Conservation (phyloP, 2,113 vertebrate genomes). For the Megaleporinus macrocephalus region DNA sequence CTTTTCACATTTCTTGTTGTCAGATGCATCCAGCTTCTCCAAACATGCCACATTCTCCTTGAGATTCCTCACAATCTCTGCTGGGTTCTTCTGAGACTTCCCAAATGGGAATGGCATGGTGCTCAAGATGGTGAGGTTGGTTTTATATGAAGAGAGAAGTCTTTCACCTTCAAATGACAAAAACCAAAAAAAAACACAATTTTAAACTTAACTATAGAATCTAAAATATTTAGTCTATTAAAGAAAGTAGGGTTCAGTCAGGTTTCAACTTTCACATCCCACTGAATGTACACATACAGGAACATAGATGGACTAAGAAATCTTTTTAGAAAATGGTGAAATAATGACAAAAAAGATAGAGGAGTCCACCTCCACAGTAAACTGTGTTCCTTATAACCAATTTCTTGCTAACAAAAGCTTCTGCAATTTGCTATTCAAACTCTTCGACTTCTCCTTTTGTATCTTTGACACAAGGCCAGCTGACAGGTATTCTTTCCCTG, state of each 20-base stretch:
- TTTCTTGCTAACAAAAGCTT: background rate
- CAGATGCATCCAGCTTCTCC: constrained; percentile 78
- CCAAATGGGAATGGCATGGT: constrained; percentile 83
- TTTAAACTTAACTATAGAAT: background rate
- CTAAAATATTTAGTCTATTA: background rate
- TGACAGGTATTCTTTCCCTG: background rate
- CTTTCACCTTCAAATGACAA: constrained; percentile 18
- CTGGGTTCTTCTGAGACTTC: constrained; percentile 83
- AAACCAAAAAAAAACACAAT: background rate
- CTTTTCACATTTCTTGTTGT: constrained; percentile 83
- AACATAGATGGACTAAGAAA: no score
- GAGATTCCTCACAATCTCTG: constrained; percentile 79
- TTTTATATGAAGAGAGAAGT: constrained; percentile 15
- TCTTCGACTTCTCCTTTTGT: background rate
- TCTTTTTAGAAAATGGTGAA: no score
- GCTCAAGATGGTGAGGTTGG: constrained; percentile 42
- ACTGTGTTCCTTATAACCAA: background rate
- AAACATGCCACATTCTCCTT: constrained; percentile 79
- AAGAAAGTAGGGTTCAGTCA: background rate
- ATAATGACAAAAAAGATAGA: no score
- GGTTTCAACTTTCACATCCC: background rate
- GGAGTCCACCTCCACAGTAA: background rate
- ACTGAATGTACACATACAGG: background rate
- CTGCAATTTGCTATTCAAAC: constrained; percentile 26
- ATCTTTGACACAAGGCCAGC: background rate